Base-by-base conservation (phyloP, 2,888 invertebrate genomes). In the Linhomoeus sp. region DNA sequence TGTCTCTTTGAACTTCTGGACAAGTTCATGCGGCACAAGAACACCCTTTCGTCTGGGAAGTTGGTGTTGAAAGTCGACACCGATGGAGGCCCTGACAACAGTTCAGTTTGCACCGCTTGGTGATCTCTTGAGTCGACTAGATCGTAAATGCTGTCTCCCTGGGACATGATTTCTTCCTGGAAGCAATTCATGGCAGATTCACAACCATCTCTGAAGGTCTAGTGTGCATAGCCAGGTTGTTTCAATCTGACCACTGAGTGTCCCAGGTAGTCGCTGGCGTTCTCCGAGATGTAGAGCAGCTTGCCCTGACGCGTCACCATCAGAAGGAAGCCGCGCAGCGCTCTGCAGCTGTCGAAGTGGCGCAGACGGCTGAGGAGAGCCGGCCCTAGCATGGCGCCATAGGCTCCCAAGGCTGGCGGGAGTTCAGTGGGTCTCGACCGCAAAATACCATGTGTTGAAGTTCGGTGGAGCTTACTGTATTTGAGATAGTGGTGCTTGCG, bases 261-360 rank as follows among this genome's bases (percentile, higher is more conserved):
- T 62, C 94, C 94, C 58, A 94, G 77, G 71, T 92, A 94, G 72
- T 94, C 94, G 29, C 92, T 88, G 43, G 92, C 92, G 71, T 94
- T 94, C 73, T 94, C 92, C 50, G 92, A 92, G 70, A 94, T 92
- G 73, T 94, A 94, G 62, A 94, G 76, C 57, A 94, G 76, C 73
- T 94, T 94, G 54, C 94, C 94, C 68, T 87, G 87, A 70, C 90
- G 85, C 48, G 92, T 92, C 76, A 88, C 82, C 83, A 92, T 88
- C 80, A 94, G 83, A 63, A 94, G 76, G 70, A 94, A 94, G 54
- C 92, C 92, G 67, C 86, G 87, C 67, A 94, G 75, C 56, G 92
- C 87, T 90, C n/a, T 29, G 29, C 29, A 29, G 29, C 29, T 29
- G 29, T 29, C 29, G 29, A 29, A 29, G 7, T 29, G 29, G 7